Evolutionary conservation across 2,888 invertebrate species (phyloP).

Genomic region (Eugnorisma glareosa): DNA sequence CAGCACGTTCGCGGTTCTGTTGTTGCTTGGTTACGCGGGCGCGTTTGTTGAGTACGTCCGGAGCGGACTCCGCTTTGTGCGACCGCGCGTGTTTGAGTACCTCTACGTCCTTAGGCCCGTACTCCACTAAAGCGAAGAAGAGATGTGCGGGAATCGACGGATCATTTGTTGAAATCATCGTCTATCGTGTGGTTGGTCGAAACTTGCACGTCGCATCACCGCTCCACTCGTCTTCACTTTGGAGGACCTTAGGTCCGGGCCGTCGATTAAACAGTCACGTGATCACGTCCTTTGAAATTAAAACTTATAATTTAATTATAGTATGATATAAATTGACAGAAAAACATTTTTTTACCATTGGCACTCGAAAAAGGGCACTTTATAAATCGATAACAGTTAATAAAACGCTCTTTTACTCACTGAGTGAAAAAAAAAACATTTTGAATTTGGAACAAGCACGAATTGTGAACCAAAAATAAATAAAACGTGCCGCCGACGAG

Average conservation of each 20-base stretch:
- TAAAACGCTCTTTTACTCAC: no score
- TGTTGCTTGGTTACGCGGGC: no score
- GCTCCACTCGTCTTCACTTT: not conserved
- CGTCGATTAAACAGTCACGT: not conserved
- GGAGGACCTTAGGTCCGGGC: not conserved
- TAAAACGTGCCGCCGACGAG: no score
- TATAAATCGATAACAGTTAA: no score
- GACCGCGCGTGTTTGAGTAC: not conserved
- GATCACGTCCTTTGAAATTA: not conserved
- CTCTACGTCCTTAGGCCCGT: not conserved
- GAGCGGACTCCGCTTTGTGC: not conserved
- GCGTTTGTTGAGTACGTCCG: not conserved
- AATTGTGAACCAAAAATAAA: no score
- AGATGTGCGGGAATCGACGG: not conserved
- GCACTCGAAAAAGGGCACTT: no score
- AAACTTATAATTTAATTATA: not conserved
- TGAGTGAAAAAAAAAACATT: no score
- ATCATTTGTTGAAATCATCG: not conserved
- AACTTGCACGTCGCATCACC: not conserved
- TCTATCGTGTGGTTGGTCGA: not conserved
- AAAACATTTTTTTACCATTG: not conserved
- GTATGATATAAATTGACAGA: not conserved
- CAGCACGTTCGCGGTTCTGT: not conserved
- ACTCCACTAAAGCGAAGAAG: not conserved
- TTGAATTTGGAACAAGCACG: no score